Evolutionary conservation across 1,140 invertebrate species (phyloP), one percentile per base, ranked within the genome.

Genomic region (Atopsyche davidsoni): DNA sequence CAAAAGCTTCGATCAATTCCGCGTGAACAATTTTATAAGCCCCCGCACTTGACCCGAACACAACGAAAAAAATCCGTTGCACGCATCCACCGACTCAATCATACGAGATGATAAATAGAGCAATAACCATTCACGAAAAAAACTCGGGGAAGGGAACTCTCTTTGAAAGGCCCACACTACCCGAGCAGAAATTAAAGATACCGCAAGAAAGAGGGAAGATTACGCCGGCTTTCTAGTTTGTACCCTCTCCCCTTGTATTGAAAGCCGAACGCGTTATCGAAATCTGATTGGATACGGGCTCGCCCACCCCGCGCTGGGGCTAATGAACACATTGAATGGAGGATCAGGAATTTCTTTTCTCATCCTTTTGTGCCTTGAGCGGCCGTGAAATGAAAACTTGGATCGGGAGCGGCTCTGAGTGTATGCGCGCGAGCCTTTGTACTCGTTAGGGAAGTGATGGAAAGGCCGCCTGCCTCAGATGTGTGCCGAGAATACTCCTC

Each of bases 111-210:
- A 51, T 51, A 51, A 51, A 51, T 51, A 51, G 49, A 51, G 49
- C 41, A 51, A 51, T 51, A 51, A 51, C 49, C 49, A 45, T 51
- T 36, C 40, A 45, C 17, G n/a, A 49, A 25, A 48, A 49, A 41
- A 49, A 44, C 25, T 7, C 6, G 6, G 34, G 17, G 18, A 19
- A 17, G 36, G 34, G 17, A 31, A 18, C 23, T 40, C 24, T 23
- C 38, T 49, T 17, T 28, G 38, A 41, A 49, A 42, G 23, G 36
- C 32, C 46, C 34, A 24, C 46, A 47, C 43, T 25, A 28, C 45
- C 47, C 32, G 38, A 50, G 38, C 52, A 56, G 49, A 56, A 56
- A 56, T 56, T 56, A 56, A 51, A 56, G 48, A 56, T 56, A 56
- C 41, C 43, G 36, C 25, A n/a, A 34, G 40, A 38, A 34, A 41